Evolutionary conservation across 2,888 invertebrate species (phyloP).

Genomic region (Teleiodes luculella): DNA sequence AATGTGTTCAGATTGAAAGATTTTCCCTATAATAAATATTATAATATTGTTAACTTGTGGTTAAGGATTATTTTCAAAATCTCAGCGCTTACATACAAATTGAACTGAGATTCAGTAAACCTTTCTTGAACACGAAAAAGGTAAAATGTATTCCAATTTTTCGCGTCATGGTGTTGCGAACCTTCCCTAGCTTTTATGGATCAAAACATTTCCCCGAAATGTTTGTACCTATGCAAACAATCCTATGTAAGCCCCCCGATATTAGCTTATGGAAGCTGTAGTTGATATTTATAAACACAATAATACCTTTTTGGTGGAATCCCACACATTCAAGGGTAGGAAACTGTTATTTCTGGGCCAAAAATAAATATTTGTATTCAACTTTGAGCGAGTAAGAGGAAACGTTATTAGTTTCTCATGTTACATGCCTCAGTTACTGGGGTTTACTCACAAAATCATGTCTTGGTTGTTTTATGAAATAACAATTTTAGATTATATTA

Average conservation of each 20-base stretch:
- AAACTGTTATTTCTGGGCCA: constrained; percentile 1
- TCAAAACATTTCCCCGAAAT: constrained; percentile 1
- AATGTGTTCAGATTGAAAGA: too few species aligned
- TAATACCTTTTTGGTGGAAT: constrained; percentile 1
- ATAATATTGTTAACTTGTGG: too few species aligned
- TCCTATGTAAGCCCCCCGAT: constrained; percentile 18
- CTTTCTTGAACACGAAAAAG: neutral
- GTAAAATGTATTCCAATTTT: too few species aligned
- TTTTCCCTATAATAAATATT: too few species aligned
- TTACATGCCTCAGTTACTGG: neutral
- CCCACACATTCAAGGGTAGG: neutral
- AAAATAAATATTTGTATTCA: constrained; percentile 4
- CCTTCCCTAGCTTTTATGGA: neutral
- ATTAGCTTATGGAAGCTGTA: constrained; percentile 19
- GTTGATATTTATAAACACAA: constrained; percentile 16
- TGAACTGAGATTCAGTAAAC: neutral
- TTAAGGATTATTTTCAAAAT: too few species aligned
- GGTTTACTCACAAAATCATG: too few species aligned
- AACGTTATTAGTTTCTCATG: constrained; percentile 1
- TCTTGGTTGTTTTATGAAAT: neutral
- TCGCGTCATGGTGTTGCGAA: neutral
- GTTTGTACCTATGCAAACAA: constrained; percentile 16
- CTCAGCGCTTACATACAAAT: too few species aligned
- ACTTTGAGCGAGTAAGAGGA: neutral
- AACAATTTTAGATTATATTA: neutral